These are phyloP conservation scores for Jacana jacana DNA, from an alignment of 2,113 vertebrate genomes.

Conservation along the genomic window DNA sequence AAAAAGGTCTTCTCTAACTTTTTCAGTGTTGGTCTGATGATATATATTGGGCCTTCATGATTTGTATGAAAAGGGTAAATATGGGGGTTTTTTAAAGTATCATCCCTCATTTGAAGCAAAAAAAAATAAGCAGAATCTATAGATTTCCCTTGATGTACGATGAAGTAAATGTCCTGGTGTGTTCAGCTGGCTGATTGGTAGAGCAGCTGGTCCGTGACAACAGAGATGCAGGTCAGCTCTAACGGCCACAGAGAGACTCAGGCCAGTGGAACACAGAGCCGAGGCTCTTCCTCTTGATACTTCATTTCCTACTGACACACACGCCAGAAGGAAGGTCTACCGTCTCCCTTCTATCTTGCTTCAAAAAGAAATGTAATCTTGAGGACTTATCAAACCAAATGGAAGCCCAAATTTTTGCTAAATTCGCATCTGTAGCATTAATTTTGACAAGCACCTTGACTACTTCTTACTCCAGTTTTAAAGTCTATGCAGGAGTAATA, in stretches of 20 bases:
- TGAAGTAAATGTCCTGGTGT: not conserved
- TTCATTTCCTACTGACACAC: not conserved
- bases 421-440: not conserved
- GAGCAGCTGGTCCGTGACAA: not conserved
- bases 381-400: not conserved
- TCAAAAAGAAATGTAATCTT: not conserved
- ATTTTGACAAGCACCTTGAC: not conserved
- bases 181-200: not conserved
- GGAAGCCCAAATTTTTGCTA: not conserved
- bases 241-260: not conserved
- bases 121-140: not conserved
- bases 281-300: not conserved
- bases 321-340: not conserved
- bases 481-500: not conserved
- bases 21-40: not conserved
- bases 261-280: not conserved
- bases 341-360: not conserved
- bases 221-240: not conserved
- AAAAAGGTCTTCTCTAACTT: not conserved
- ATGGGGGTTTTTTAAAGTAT: not conserved
- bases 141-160: not conserved
- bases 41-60: not conserved
- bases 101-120: not conserved
- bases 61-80: not conserved
- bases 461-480: not conserved